Conservation (phyloP, 2,797 vertebrate genomes). For the Eospalax fontanierii region DNA sequence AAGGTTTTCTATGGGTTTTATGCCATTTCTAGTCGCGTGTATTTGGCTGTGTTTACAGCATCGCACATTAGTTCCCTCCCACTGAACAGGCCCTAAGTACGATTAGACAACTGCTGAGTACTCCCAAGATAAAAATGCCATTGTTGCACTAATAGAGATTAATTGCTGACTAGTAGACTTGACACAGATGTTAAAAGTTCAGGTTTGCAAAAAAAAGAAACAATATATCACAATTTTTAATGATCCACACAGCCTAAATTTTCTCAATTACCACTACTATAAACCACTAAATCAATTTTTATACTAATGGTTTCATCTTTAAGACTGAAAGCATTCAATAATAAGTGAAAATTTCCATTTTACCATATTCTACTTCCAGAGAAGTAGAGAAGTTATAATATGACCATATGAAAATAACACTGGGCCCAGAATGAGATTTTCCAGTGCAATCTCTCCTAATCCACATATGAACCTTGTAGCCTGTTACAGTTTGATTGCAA, state of each 20-base stretch:
- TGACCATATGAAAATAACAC: not conserved
- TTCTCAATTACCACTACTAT: not conserved
- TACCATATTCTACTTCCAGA: not conserved
- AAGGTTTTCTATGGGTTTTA: too few species aligned
- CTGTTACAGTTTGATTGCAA: not conserved
- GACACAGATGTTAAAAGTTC: too few species aligned
- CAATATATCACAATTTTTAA: not conserved
- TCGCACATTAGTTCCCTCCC: too few species aligned
- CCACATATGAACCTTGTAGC: not conserved
- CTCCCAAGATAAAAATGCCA: too few species aligned
- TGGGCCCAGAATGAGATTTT: not conserved
- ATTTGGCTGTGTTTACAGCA: too few species aligned
- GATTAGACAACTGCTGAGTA: too few species aligned
- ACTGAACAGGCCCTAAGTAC: too few species aligned
- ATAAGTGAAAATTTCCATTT: not conserved
- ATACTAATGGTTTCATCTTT: not conserved
- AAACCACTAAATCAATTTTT: slow-evolving; percentile 2
- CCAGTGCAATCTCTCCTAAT: slow-evolving; percentile 41
- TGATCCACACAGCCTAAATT: not conserved
- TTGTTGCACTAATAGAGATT: too few species aligned
- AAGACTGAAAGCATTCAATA: not conserved
- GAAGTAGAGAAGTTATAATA: not conserved
- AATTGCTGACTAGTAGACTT: too few species aligned
- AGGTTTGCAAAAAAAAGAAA: too few species aligned
- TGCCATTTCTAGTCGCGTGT: too few species aligned